These are phyloP conservation scores for Stomatorhinus walkeri DNA, from an alignment of 2,797 vertebrate genomes.

Conservation along the genomic window DNA sequence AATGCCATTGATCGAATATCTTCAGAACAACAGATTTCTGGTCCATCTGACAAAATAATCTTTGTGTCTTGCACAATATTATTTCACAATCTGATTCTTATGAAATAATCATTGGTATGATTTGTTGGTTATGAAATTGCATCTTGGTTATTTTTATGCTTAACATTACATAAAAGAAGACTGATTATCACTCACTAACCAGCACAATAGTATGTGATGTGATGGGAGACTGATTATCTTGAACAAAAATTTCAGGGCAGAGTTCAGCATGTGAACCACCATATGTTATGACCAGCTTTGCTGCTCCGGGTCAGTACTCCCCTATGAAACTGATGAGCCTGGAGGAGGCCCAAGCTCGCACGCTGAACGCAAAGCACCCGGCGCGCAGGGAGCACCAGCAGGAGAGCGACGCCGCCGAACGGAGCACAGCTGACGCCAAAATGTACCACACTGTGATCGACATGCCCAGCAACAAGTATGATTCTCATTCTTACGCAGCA, in stretches of 20 bases:
- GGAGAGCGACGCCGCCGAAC: constrained; percentile 87
- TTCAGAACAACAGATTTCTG: not conserved
- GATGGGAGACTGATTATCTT: not conserved
- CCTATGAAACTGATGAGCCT: constrained; percentile 95
- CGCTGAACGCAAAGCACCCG: constrained; percentile 78
- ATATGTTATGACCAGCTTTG: constrained; percentile 69
- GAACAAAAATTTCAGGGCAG: constrained; percentile 51
- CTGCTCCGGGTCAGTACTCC: constrained; percentile 64
- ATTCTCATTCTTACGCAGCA: not conserved
- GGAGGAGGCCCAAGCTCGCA: constrained; percentile 91
- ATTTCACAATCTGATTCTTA: not conserved
- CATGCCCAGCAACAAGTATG: constrained; percentile 84
- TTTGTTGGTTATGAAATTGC: not conserved
- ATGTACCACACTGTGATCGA: constrained; percentile 93
- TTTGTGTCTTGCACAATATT: not conserved
- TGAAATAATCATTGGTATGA: not conserved
- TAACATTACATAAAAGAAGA: not conserved
- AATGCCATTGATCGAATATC: not conserved
- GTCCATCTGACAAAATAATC: not conserved
- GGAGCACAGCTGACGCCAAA: constrained; percentile 66
- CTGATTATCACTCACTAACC: not conserved
- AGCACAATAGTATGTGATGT: too few species aligned
- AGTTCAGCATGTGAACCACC: constrained; percentile 65
- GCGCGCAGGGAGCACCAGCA: constrained; percentile 75
- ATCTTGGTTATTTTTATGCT: not conserved